Evolutionary conservation across 2,797 vertebrate genomes (phyloP).

Genomic region (Chloroceryle inda): DNA sequence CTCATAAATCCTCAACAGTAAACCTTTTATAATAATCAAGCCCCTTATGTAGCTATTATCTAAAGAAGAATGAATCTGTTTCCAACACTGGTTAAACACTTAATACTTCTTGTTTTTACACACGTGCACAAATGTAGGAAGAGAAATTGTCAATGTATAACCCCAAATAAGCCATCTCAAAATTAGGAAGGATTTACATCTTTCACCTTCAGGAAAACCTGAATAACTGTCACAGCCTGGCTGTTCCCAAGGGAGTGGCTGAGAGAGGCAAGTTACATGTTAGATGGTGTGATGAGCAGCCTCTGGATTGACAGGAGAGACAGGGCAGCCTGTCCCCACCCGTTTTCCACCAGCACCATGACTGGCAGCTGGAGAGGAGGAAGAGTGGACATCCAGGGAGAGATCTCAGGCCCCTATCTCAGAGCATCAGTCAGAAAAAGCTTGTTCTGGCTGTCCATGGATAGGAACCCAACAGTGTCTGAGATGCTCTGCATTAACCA

Average conservation of each 20-base stretch:
- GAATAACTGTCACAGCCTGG: not conserved
- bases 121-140: not conserved
- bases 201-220: not conserved
- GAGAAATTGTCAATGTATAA: not conserved
- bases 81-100: not conserved
- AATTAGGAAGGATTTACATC: not conserved
- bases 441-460: accelerated
- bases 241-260: not conserved
- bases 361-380: not conserved
- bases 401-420: not conserved
- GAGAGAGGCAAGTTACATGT: not conserved
- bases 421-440: accelerated
- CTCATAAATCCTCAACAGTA: too few relatives aligned
- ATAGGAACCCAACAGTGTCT: not conserved
- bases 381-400: not conserved
- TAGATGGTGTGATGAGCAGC: accelerated
- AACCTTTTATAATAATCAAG: not conserved
- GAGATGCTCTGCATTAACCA: not conserved
- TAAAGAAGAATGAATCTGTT: not conserved
- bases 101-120: not conserved
- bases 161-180: not conserved
- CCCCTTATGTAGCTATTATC: not conserved
- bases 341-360: not conserved
- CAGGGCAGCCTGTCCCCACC: not conserved
- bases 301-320: not conserved